Evolutionary conservation across 2,113 vertebrate species (phyloP), one percentile per base, ranked within the genome.

Genomic region (Pterophyllum scalare): DNA sequence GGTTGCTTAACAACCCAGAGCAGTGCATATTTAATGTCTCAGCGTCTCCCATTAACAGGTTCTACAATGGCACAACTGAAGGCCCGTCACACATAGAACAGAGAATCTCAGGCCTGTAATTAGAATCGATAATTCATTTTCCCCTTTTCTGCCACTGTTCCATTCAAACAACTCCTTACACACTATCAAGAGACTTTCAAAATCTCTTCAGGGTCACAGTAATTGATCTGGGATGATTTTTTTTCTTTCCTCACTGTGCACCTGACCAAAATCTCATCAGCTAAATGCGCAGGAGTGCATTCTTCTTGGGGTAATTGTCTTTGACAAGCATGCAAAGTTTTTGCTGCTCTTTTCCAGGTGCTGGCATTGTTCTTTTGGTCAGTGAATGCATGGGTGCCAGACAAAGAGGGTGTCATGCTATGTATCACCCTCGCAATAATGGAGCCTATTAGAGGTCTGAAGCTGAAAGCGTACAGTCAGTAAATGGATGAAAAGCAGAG

Each of bases 101-200:
- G 82, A 24, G 85, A 89, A 81, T 91, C 81, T 58, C 85, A 78
- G 88, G 83, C 76, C 93, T 91, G 88, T 94, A 95, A 95, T 95
- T 95, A 94, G 82, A 95, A 96, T 95, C 94, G 81, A 96, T 96
- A 95, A 95, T 96, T 95, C 90, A 93, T 95, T 95, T 95, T 93
- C 94, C 91, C 92, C 87, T 90, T 91, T 95, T 94, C 92, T 91
- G 92, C 92, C 90, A 91, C 87, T 79, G 91, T 94, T 94, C 92
- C 91, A 91, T 95, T 94, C 91, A 94, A 94, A 94, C 72, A 78
- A 91, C 65, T 87, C 84, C 65, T 85, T 81, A 43, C 90, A 72
- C 80, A 54, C 49, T 81, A 88, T 77, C 24, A 15, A 64, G 58
- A 91, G 82, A 77, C 80, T 87, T 80, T 86, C 87, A 74, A 90